phyloP scores from a whole-genome alignment of 2,888 invertebrate species.

The Tricholauxania praeusta region DNA sequence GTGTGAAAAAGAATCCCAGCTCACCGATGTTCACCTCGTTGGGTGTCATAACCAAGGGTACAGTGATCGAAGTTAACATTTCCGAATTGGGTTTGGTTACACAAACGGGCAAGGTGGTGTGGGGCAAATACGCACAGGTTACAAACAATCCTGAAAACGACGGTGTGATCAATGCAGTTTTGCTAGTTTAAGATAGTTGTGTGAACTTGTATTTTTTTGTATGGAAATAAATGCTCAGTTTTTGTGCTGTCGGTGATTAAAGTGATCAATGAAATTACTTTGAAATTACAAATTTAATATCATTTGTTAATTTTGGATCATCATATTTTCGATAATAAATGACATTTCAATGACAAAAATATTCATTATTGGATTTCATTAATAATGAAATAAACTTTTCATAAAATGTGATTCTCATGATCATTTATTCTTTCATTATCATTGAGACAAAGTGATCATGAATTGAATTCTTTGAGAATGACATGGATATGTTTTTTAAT shows the following conservation, averaged over 20 bases:
- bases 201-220: conserved; percentile 21
- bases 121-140: conserved; percentile 99
- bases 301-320: background rate
- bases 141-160: conserved; percentile 99
- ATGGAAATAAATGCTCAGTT: background rate
- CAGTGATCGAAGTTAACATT: conserved; percentile 97
- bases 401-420: no score
- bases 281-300: background rate
- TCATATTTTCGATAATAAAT: no score
- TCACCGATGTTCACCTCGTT: conserved; percentile 96
- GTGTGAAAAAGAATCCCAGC: conserved; percentile 99
- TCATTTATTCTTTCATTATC: no score
- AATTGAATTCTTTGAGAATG: no score
- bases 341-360: no score
- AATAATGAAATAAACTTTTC: no score
- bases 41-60: conserved; percentile 99
- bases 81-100: conserved; percentile 98
- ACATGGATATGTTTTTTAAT: no score
- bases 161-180: conserved; percentile 98
- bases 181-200: conserved; percentile 80
- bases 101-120: conserved; percentile 98
- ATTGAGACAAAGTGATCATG: no score
- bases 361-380: no score
- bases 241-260: conserved; percentile 2
- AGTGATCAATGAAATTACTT: conserved; percentile 3